Conservation (phyloP, 92 coral and sea anemone genomes). For the Phymanthus crucifer region DNA sequence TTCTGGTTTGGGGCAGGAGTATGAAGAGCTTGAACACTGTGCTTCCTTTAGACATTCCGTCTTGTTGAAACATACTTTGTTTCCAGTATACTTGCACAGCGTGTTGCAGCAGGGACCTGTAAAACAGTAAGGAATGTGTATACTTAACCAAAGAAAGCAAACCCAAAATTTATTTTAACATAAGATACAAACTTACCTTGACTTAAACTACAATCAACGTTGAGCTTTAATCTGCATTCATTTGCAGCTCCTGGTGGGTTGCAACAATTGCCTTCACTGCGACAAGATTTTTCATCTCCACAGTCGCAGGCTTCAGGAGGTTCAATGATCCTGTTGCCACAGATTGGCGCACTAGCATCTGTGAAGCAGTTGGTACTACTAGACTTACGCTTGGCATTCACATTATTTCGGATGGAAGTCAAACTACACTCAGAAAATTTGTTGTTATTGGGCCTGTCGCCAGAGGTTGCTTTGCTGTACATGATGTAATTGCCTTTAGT, state of each 20-base stretch:
- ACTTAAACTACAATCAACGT: conserved; percentile 66
- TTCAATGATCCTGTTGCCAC: conserved; percentile 87
- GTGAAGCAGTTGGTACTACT: conserved; percentile 27
- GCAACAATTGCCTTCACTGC: conserved; percentile 61
- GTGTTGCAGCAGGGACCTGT: conserved; percentile 77
- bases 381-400: conserved; percentile 57
- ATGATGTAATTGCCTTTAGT: conserved; percentile 82
- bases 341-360: conserved; percentile 47
- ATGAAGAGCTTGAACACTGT: conserved; percentile 59
- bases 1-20: conserved; percentile 54
- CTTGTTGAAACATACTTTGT: conserved; percentile 52
- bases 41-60: conserved; percentile 68
- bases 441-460: conserved; percentile 77
- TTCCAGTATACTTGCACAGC: conserved; percentile 50
- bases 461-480: conserved; percentile 94
- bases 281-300: conserved; percentile 62
- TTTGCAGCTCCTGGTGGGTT: conserved; percentile 43
- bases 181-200: conserved; percentile 62
- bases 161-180: no score
- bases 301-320: conserved; percentile 84
- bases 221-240: conserved; percentile 48
- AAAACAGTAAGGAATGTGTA: no score
- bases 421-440: conserved; percentile 83
- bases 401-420: conserved; percentile 62
- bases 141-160: no score